A percentile compares a stretch with the other conserved stretches of the same genome.
Conservation (phyloP, 2,888 invertebrate species). For the Dendrolimus pini region DNA sequence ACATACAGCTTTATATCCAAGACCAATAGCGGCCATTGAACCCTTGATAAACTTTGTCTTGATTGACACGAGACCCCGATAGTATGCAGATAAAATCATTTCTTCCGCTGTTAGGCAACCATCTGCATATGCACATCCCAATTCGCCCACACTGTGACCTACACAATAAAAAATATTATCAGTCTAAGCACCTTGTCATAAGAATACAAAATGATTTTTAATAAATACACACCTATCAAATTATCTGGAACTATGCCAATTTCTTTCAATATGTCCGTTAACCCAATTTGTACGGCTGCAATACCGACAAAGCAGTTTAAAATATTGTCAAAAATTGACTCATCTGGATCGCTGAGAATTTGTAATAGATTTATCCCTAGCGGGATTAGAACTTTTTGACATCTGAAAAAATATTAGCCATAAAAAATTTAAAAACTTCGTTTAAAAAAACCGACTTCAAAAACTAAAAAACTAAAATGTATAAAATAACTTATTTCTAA, state of each 20-base stretch:
- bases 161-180: not conserved
- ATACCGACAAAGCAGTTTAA: constrained; percentile 84
- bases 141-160: constrained; percentile 80
- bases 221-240: constrained; percentile 80
- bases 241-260: constrained; percentile 82
- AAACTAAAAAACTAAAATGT: too few species aligned
- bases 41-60: constrained; percentile 3
- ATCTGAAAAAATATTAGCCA: constrained; percentile 30
- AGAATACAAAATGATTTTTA: constrained; percentile 6
- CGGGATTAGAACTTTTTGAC: constrained; percentile 73
- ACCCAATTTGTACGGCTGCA: constrained; percentile 80
- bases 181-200: not conserved
- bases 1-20: constrained; percentile 6
- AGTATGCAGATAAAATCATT: constrained; percentile 70
- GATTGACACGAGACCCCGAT: constrained; percentile 3
- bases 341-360: constrained; percentile 77
- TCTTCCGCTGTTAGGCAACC: constrained; percentile 87
- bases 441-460: too few species aligned
- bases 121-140: constrained; percentile 92
- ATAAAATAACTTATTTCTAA: too few species aligned
- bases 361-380: constrained; percentile 79
- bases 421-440: too few species aligned
- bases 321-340: constrained; percentile 78
- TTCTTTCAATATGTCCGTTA: constrained; percentile 78
- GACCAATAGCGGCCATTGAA: constrained; percentile 6